Conservation (phyloP, 1,140 invertebrate genomes). For the Philotrypesis tridentata region DNA sequence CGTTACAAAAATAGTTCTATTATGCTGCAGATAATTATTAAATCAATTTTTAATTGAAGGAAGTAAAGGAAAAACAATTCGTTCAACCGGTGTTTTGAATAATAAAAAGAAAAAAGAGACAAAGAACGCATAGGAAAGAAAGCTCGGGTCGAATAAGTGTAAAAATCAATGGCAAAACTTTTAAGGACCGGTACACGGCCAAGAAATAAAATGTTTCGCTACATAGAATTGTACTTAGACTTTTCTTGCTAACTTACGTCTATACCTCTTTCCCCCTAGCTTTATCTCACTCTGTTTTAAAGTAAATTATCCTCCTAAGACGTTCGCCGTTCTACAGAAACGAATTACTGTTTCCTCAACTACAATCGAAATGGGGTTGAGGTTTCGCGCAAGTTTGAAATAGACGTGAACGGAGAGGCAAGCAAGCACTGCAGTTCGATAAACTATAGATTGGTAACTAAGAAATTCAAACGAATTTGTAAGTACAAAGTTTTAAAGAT, state of each 20-base stretch:
- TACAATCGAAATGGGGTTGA: conserved; percentile 33
- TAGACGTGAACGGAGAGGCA: background rate
- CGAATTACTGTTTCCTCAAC: conserved; percentile 29
- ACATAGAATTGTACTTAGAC: background rate
- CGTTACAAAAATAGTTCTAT: too few relatives aligned
- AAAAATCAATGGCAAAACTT: background rate
- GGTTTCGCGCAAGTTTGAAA: conserved; percentile 16
- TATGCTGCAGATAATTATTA: too few relatives aligned
- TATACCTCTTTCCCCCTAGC: background rate
- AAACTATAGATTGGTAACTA: conserved; percentile 17
- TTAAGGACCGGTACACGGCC: background rate
- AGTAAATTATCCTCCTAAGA: conserved; percentile 27
- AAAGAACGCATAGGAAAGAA: background rate
- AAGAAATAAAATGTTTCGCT: background rate
- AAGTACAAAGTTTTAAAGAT: conserved; percentile 2
- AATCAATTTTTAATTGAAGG: too few relatives aligned
- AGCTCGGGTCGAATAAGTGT: background rate
- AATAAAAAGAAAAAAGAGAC: background rate
- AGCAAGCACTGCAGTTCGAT: conserved; percentile 6
- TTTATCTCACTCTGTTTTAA: conserved; percentile 3
- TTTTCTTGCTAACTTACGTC: background rate
- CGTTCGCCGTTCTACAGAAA: conserved; percentile 6
- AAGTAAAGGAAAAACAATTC: background rate
- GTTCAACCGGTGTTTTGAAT: background rate
- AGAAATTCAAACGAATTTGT: conserved; percentile 16